A percentile compares a stretch with the other conserved stretches of the same genome.
These are phyloP conservation scores for Cololabis saira DNA, from an alignment of 2,113 vertebrate genomes.

Conservation along the genomic window DNA sequence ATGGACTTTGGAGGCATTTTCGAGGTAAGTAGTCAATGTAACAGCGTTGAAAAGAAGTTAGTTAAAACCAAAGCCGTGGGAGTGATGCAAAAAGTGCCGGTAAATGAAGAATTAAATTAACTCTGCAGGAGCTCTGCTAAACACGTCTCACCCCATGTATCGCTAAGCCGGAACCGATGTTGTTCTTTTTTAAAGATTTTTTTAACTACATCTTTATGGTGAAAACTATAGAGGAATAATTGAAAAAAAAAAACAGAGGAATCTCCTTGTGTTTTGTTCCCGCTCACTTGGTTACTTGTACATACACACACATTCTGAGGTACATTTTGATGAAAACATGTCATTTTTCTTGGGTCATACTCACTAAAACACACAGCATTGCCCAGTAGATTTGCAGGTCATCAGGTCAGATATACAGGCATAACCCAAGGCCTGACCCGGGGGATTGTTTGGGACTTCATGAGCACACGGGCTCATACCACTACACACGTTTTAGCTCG, in stretches of 20 bases:
- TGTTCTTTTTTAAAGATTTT: no score
- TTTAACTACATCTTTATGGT: no score
- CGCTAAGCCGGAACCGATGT: no score
- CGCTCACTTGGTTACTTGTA: background rate
- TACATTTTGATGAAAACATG: background rate
- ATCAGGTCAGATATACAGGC: slow-evolving; percentile 61
- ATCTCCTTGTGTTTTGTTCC: background rate
- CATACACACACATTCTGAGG: no score
- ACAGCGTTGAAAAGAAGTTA: no score
- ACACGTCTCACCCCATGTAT: no score
- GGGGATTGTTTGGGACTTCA: slow-evolving; percentile 56
- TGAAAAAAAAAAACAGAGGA: background rate
- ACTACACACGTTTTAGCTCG: slow-evolving; percentile 20
- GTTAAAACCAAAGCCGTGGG: no score
- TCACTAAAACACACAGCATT: slow-evolving; percentile 27
- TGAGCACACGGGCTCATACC: slow-evolving; percentile 23
- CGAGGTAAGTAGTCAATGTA: no score
- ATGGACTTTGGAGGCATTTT: no score
- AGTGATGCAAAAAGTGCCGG: no score
- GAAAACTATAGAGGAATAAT: background rate
- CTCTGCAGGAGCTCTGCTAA: no score
- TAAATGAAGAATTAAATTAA: no score
- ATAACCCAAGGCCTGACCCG: slow-evolving; percentile 66
- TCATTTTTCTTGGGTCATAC: slow-evolving; percentile 16
- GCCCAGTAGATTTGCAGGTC: slow-evolving; percentile 64